Base-by-base conservation (phyloP, 1,140 invertebrate genomes). In the Adoxophyes honmai region DNA sequence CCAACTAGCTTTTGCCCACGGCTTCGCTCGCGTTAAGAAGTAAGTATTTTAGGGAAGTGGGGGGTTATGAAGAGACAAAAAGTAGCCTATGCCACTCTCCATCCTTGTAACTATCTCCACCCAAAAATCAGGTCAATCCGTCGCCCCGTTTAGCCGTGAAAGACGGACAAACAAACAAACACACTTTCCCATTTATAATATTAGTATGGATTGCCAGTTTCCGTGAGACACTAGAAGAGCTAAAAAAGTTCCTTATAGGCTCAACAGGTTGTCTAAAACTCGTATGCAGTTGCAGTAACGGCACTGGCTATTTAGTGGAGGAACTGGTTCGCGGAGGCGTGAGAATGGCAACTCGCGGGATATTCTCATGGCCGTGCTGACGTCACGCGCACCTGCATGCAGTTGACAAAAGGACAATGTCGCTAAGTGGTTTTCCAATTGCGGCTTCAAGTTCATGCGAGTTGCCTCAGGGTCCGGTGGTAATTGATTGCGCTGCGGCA, bases 281-380 rank as follows among this genome's bases (percentile, higher is more conserved):
- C 51, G 57, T 60, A 63, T 61, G 63, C 61, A 62, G 73, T 66
- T 65, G 72, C 63, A 76, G 70, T 77, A 81, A 83, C 78, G 76
- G 84, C 75, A 81, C 80, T 80, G 2, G 21, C 9, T 11, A n/a
- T 80, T 78, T 78, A 78, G 73, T 77, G 72, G 68, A 72, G 64
- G 58, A 77, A 86, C 81, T 77, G 80, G 84, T 87, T 81, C 57
- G 52, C 60, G 79, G 70, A 80, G 83, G 79, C 83, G 83, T 86
- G 83, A 85, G 83, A 86, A 78, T 80, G 75, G 77, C 73, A 66
- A 77, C 67, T 71, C 64, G 55, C 59, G 73, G 70, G 66, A 70
- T 73, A 77, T 81, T 82, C 82, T 81, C 82, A 86, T 73, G 76
- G 71, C 42, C 66, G 62, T 51, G 58, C 51, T 76, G 70, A 76